These are phyloP conservation scores for Caenorhabditis sp. DNA, from an alignment of 2,888 invertebrate species.

Conservation along the genomic window DNA sequence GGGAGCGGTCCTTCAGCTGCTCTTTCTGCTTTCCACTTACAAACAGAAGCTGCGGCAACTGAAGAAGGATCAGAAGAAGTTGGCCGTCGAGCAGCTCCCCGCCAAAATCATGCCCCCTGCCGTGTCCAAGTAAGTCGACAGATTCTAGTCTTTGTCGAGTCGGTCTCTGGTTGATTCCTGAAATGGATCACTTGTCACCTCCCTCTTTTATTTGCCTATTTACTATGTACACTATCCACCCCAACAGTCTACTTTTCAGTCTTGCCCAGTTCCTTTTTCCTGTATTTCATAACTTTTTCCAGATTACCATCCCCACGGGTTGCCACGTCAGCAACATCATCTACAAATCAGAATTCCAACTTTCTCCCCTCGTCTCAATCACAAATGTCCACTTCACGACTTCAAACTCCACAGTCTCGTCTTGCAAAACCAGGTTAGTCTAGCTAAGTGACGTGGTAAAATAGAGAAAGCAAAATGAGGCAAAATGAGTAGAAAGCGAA, in stretches of 20 bases:
- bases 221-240: neutral
- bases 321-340: slow-evolving; percentile 9
- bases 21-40: slow-evolving; percentile 95
- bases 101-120: slow-evolving; percentile 53
- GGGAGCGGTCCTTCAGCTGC: slow-evolving; percentile 94
- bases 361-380: neutral
- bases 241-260: neutral
- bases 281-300: neutral
- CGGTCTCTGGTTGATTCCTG: slow-evolving; percentile 9
- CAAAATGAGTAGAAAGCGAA: neutral
- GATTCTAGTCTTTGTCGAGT: too few relatives aligned
- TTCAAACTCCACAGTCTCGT: slow-evolving; percentile 66
- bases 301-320: slow-evolving; percentile 58
- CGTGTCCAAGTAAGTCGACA: slow-evolving; percentile 59
- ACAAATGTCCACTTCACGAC: slow-evolving; percentile 58
- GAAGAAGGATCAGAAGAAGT: slow-evolving; percentile 63
- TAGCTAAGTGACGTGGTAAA: slow-evolving; percentile 27
- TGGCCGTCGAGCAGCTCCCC: slow-evolving; percentile 37
- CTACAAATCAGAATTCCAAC: slow-evolving; percentile 38
- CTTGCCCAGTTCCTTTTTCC: neutral
- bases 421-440: slow-evolving; percentile 56
- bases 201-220: neutral
- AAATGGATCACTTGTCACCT: slow-evolving; percentile 33
- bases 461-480: slow-evolving; percentile 13
- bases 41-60: slow-evolving; percentile 85